Evolutionary conservation across 2,888 invertebrate species (phyloP).

Genomic region (Tethea ocularis): DNA sequence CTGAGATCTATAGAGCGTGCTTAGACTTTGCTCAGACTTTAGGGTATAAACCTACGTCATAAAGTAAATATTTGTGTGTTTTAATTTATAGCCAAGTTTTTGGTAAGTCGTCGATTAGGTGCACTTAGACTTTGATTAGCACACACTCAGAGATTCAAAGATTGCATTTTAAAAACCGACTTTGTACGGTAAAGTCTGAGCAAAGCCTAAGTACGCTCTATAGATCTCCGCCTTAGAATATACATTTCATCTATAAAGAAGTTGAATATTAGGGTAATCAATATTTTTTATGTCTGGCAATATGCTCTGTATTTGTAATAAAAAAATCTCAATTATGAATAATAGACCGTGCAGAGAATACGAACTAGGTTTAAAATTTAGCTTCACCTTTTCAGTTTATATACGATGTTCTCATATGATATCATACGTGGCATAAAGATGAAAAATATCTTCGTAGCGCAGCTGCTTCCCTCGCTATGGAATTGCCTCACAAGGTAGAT

Average conservation of each 20-base stretch:
- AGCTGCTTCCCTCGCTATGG: slow-evolving; percentile 22
- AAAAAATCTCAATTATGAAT: not conserved
- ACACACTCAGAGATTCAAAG: too few species aligned
- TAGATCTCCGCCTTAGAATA: too few species aligned
- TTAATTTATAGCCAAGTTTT: too few species aligned
- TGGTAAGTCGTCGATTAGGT: too few species aligned
- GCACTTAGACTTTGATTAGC: too few species aligned
- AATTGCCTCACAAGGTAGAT: slow-evolving; percentile 12
- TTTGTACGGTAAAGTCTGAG: too few species aligned
- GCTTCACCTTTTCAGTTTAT: not conserved
- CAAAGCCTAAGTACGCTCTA: too few species aligned
- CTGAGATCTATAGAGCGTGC: too few species aligned
- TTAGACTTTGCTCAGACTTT: too few species aligned
- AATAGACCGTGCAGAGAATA: not conserved
- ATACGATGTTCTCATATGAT: slow-evolving; percentile 2
- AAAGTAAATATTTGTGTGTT: too few species aligned
- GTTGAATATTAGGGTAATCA: not conserved
- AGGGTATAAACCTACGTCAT: too few species aligned
- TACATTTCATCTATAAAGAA: not conserved
- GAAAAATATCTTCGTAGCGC: slow-evolving; percentile 24
- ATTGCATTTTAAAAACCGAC: too few species aligned
- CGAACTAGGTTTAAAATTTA: not conserved
- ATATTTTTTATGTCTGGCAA: not conserved
- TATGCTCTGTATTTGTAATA: not conserved
- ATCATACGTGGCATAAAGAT: slow-evolving; percentile 28